Percentiles rank a stretch among this genome's conserved stretches.
Conservation (phyloP, 2,888 invertebrate species). For the Empis livida region DNA sequence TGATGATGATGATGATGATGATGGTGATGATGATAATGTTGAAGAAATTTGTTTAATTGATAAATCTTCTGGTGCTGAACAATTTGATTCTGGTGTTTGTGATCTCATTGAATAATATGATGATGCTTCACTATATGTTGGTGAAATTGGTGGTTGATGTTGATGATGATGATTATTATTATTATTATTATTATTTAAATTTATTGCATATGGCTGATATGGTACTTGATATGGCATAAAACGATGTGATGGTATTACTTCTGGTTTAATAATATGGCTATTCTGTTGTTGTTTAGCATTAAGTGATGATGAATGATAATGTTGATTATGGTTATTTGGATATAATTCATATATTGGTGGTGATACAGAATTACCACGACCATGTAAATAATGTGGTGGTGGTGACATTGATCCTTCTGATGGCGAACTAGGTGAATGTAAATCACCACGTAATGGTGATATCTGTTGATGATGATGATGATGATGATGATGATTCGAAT, state of each 20-base stretch:
- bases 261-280: slow-evolving; percentile 9
- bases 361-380: slow-evolving; percentile 33
- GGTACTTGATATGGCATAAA: slow-evolving; percentile 25
- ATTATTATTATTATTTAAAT: neutral
- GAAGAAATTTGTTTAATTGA: slow-evolving; percentile 26
- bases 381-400: slow-evolving; percentile 31
- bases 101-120: slow-evolving; percentile 35
- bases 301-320: slow-evolving; percentile 8
- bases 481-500: slow-evolving; percentile 19
- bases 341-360: slow-evolving; percentile 32
- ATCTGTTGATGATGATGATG: slow-evolving; percentile 24
- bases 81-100: slow-evolving; percentile 31
- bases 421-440: slow-evolving; percentile 30
- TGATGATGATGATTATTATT: slow-evolving; percentile 5
- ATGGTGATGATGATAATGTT: slow-evolving; percentile 19
- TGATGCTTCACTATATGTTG: slow-evolving; percentile 32
- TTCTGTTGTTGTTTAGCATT: neutral
- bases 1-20: slow-evolving; percentile 6
- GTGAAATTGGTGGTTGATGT: slow-evolving; percentile 32
- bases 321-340: slow-evolving; percentile 18
- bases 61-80: slow-evolving; percentile 33
- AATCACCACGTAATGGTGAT: slow-evolving; percentile 28
- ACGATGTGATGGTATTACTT: slow-evolving; percentile 15
- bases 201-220: slow-evolving; percentile 16
- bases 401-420: slow-evolving; percentile 33